phyloP scores from a whole-genome alignment of 2,113 vertebrate genomes.

The Python bivittatus region DNA sequence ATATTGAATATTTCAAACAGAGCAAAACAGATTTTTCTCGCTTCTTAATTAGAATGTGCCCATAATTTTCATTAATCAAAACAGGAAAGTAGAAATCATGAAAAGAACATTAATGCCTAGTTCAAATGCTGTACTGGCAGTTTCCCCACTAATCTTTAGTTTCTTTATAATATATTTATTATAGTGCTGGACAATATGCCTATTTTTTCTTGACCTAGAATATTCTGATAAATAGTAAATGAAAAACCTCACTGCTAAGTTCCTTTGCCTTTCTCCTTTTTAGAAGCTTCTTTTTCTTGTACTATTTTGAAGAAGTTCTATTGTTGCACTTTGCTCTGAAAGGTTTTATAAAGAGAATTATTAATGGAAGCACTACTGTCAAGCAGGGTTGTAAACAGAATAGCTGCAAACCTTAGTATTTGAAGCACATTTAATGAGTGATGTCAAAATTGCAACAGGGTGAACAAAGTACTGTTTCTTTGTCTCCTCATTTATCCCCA shows the following conservation, averaged over 20 bases:
- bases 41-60: neutral
- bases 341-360: neutral
- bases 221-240: conserved; percentile 24
- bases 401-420: neutral
- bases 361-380: neutral
- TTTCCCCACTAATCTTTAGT: neutral
- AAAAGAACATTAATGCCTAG: conserved; percentile 10
- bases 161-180: conserved; percentile 13
- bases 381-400: neutral
- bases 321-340: conserved; percentile 26
- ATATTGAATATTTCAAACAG: conserved; percentile 29
- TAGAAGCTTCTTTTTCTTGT: neutral
- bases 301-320: neutral
- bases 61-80: conserved; percentile 20
- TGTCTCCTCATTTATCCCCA: neutral
- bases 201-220: conserved; percentile 22
- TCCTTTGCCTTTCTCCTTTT: conserved; percentile 11
- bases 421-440: neutral
- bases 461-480: neutral
- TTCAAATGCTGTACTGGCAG: conserved; percentile 42
- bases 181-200: conserved; percentile 34
- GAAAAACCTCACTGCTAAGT: conserved; percentile 21
- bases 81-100: conserved; percentile 29
- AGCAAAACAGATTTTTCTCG: conserved; percentile 3
- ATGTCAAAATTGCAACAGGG: neutral